Conservation (phyloP, 2,888 invertebrate genomes). For the Biston betularia region DNA sequence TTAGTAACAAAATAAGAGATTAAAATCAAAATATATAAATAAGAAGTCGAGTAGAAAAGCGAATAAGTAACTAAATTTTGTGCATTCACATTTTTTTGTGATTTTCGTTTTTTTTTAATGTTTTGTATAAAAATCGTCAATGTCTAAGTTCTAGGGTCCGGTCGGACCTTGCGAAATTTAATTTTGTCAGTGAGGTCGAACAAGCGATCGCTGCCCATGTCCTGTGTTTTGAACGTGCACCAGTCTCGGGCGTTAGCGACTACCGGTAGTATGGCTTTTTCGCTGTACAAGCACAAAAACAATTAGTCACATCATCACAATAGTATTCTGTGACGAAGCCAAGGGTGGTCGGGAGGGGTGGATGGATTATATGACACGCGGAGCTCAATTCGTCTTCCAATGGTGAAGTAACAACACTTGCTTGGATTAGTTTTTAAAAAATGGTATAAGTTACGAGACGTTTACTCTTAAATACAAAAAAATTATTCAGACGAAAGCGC, state of each 20-base stretch:
- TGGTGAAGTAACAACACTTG: background rate
- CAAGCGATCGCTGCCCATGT: conserved; percentile 63
- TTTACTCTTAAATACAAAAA: background rate
- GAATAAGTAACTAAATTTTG: conserved; percentile 75
- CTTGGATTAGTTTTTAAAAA: background rate
- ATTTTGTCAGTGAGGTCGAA: conserved; percentile 68
- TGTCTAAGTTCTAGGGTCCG: conserved; percentile 60
- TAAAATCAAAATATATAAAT: conserved; percentile 81
- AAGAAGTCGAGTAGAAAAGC: conserved; percentile 71
- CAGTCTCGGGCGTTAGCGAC: conserved; percentile 82
- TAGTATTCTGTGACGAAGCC: conserved; percentile 34
- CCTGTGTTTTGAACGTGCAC: conserved; percentile 68
- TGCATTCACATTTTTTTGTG: conserved; percentile 82
- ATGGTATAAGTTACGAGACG: background rate
- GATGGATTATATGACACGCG: conserved; percentile 22
- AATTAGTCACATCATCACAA: conserved; percentile 46
- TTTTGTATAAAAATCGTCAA: conserved; percentile 74
- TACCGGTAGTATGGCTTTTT: conserved; percentile 77
- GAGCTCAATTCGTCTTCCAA: conserved; percentile 19
- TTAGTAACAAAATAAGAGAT: conserved; percentile 64
- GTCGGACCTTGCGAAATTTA: conserved; percentile 70
- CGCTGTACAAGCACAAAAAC: conserved; percentile 80
- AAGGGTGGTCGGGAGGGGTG: conserved; percentile 21
- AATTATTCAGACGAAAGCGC: conserved; percentile 1
- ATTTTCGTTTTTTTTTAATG: conserved; percentile 58